Conservation (phyloP, 2,113 vertebrate genomes). For the Callopanchax toddi region DNA sequence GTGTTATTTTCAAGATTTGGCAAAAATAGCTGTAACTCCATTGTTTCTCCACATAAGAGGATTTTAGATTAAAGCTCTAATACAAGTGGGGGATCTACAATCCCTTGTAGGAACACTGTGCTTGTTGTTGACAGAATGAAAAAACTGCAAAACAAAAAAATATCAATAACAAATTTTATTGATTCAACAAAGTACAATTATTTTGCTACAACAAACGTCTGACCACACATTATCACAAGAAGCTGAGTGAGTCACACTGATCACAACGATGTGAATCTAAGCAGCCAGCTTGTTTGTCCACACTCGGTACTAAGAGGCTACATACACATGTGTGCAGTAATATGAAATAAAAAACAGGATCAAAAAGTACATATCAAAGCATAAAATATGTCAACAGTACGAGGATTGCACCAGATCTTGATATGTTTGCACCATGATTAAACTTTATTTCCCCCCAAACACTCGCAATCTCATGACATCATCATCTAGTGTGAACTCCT, state of each 20-base stretch:
- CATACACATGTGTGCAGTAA: not conserved
- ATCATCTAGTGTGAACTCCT: constrained; percentile 23
- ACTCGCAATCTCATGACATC: not conserved
- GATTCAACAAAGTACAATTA: constrained; percentile 39
- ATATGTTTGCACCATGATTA: constrained; percentile 22
- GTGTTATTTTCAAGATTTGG: too few relatives aligned
- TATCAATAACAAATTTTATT: constrained; percentile 46
- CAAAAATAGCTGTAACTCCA: too few relatives aligned
- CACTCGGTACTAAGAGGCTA: constrained; percentile 21
- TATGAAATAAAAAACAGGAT: constrained; percentile 19
- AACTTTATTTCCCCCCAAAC: too few relatives aligned
- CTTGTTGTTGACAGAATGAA: not conserved
- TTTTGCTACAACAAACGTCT: constrained; percentile 16
- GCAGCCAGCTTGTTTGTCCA: not conserved
- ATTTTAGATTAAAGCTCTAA: too few relatives aligned
- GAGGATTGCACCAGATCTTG: constrained; percentile 15
- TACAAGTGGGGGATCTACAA: too few relatives aligned
- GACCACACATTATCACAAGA: constrained; percentile 21
- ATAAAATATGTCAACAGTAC: constrained; percentile 10
- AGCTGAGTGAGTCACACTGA: constrained; percentile 20
- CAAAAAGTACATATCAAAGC: constrained; percentile 20
- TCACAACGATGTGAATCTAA: constrained; percentile 14
- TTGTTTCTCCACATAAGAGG: too few relatives aligned
- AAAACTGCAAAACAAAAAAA: not conserved
- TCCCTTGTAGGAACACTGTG: not conserved